phyloP scores from a whole-genome alignment of 2,888 invertebrate genomes.

The Acanthopleura granulata region DNA sequence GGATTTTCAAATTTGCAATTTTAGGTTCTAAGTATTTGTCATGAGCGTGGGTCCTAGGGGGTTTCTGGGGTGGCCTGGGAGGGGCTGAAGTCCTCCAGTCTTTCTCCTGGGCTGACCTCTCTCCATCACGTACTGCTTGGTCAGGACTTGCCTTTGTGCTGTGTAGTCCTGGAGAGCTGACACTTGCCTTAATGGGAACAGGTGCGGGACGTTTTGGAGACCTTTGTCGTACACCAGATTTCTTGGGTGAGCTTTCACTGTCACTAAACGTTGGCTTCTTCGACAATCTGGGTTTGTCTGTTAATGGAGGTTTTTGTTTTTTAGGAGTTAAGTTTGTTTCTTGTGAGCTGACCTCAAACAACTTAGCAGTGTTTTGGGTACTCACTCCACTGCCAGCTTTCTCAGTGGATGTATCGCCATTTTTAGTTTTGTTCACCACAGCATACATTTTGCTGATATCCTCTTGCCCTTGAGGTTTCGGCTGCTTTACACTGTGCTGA shows the following conservation, averaged over 20 bases:
- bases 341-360: background rate
- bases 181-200: background rate
- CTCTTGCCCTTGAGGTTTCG: background rate
- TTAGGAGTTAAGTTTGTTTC: background rate
- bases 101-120: background rate
- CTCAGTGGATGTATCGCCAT: background rate
- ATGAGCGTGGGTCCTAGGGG: slow-evolving; percentile 56
- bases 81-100: slow-evolving; percentile 25
- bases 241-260: background rate
- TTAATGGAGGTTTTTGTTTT: slow-evolving; percentile 6
- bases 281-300: background rate
- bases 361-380: background rate
- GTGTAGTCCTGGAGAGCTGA: background rate
- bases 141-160: background rate
- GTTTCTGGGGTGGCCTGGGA: slow-evolving; percentile 45
- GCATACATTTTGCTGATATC: background rate
- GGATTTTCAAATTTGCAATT: background rate
- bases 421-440: slow-evolving; percentile 2
- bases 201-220: background rate
- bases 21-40: slow-evolving; percentile 47
- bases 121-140: background rate
- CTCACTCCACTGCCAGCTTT: background rate
- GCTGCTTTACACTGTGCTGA: background rate
- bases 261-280: background rate
- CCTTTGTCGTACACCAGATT: background rate